Conservation (phyloP, 2,888 invertebrate genomes). For the Archips crataeganus region DNA sequence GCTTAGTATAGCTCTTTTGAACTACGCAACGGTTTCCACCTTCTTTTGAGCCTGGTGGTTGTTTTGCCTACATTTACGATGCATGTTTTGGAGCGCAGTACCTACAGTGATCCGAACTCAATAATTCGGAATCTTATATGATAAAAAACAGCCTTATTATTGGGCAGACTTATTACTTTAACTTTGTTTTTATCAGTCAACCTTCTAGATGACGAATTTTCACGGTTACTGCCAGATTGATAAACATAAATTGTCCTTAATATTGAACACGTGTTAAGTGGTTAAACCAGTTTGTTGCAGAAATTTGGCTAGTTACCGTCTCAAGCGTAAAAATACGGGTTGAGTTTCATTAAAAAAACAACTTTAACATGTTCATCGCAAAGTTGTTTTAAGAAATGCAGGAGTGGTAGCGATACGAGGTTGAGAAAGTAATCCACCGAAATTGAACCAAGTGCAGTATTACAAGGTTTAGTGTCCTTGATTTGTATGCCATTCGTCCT, state of each 20-base stretch:
- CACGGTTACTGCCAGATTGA: not conserved
- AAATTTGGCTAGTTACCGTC: not conserved
- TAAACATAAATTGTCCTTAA: not conserved
- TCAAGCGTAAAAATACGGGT: not conserved
- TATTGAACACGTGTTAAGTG: not conserved
- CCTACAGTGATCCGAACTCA: too few relatives aligned
- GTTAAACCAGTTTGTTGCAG: not conserved
- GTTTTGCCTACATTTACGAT: too few relatives aligned
- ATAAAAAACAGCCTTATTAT: too few relatives aligned
- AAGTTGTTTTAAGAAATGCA: not conserved
- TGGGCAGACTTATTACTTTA: not conserved
- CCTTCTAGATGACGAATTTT: not conserved
- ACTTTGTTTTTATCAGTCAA: not conserved
- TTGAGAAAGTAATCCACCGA: not conserved
- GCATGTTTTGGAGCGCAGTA: too few relatives aligned
- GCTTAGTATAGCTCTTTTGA: too few relatives aligned
- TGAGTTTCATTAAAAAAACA: not conserved
- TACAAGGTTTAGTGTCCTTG: conserved; percentile 1
- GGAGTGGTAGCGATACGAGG: not conserved
- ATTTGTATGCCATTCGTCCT: not conserved
- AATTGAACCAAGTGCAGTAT: conserved; percentile 9
- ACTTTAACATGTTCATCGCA: not conserved
- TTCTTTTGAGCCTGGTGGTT: too few relatives aligned
- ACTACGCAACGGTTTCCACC: too few relatives aligned
- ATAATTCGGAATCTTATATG: too few relatives aligned